phyloP scores from a whole-genome alignment of 23 tunicate species.

The Halocynthia aurantium region DNA sequence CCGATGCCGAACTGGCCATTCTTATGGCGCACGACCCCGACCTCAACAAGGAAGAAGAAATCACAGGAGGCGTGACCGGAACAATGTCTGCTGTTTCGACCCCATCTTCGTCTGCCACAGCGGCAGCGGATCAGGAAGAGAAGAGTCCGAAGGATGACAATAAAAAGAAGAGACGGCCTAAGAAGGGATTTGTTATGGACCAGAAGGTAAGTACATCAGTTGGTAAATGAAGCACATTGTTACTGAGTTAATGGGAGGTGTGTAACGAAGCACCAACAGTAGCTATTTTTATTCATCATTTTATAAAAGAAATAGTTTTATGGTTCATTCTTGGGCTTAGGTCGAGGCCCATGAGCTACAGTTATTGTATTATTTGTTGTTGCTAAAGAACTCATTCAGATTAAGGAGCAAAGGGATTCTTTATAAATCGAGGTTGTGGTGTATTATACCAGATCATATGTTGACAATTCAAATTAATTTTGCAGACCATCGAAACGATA shows the following conservation, averaged over 20 bases:
- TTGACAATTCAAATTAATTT: neutral
- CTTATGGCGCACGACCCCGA: constrained; percentile 84
- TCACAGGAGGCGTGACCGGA: neutral
- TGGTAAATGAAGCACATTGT: too few relatives aligned
- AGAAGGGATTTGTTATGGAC: constrained; percentile 26
- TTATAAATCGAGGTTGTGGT: too few relatives aligned
- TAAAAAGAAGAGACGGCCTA: neutral
- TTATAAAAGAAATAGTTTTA: too few relatives aligned
- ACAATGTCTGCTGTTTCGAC: neutral
- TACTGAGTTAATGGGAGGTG: too few relatives aligned
- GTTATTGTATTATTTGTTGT: too few relatives aligned
- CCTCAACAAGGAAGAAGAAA: neutral
- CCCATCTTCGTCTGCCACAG: constrained; percentile 1
- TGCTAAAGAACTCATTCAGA: too few relatives aligned
- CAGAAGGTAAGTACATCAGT: neutral
- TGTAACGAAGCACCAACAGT: too few relatives aligned
- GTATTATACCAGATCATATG: too few relatives aligned
- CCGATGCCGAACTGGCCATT: constrained; percentile 54
- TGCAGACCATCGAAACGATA: constrained; percentile 36
- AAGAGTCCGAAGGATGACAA: constrained; percentile 4
- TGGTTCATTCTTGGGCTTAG: too few relatives aligned
- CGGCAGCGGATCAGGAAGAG: constrained; percentile 2
- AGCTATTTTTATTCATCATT: too few relatives aligned
- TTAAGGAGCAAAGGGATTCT: too few relatives aligned
- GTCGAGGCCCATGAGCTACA: too few relatives aligned